Conservation (phyloP, 2,113 vertebrate genomes). For the Pantherophis guttatus region DNA sequence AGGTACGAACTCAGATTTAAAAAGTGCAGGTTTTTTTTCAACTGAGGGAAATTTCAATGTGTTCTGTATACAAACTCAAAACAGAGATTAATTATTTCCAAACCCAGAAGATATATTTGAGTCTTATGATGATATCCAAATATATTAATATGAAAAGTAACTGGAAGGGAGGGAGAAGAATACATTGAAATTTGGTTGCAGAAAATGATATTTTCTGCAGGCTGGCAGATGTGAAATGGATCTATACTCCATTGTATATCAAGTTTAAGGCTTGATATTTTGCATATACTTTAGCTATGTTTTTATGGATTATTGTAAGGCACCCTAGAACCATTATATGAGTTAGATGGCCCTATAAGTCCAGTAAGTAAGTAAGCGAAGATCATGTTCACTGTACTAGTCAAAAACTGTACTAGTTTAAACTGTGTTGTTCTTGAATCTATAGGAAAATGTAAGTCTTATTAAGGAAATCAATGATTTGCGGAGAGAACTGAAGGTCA, state of each 20-base stretch:
- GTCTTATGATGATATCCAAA: neutral
- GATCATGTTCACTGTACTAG: neutral
- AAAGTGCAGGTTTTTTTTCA: neutral
- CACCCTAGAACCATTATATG: neutral
- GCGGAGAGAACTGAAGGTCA: constrained; percentile 65
- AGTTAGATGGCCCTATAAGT: neutral
- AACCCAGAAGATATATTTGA: neutral
- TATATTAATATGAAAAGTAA: neutral
- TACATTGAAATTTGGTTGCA: neutral
- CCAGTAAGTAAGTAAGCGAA: neutral
- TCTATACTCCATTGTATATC: neutral
- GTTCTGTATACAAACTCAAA: neutral
- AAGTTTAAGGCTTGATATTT: neutral
- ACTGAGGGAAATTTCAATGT: neutral
- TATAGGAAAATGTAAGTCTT: constrained; percentile 75
- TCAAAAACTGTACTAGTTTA: neutral
- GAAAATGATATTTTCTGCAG: neutral
- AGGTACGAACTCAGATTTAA: constrained; percentile 68
- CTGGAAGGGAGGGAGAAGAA: neutral
- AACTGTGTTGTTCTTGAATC: constrained; percentile 1
- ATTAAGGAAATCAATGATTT: constrained; percentile 79
- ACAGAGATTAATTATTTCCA: neutral
- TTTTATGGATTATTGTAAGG: neutral
- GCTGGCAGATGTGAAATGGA: neutral
- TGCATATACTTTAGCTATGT: neutral